Conservation (phyloP, 2,113 vertebrate species). For the Sardina pilchardus region DNA sequence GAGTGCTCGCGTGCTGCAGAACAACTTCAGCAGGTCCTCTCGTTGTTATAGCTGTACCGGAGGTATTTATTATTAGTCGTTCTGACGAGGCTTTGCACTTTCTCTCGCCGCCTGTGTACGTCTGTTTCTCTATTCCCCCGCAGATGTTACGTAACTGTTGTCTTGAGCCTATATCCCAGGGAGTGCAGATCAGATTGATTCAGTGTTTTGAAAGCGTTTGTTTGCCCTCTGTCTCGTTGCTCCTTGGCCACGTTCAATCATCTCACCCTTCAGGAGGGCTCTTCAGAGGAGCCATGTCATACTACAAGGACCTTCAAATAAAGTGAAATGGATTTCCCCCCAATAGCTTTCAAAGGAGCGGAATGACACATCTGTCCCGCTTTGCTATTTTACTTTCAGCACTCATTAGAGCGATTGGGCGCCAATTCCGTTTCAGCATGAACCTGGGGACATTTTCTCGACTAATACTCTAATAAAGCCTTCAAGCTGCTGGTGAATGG, state of each 20-base stretch:
- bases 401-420: neutral
- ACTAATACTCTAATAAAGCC: neutral
- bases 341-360: neutral
- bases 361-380: neutral
- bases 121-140: neutral
- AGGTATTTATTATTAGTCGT: neutral
- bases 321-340: no score
- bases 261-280: neutral
- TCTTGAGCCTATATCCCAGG: neutral
- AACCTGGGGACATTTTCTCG: neutral
- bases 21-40: neutral
- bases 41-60: neutral
- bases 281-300: neutral
- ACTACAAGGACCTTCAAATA: no score
- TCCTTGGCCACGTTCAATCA: neutral
- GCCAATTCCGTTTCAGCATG: neutral
- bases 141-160: neutral
- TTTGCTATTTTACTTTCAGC: neutral
- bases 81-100: neutral
- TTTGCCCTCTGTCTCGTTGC: neutral
- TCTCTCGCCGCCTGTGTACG: neutral
- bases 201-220: neutral
- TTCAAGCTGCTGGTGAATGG: neutral
- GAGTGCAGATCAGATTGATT: neutral
- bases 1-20: neutral